Base-by-base conservation (phyloP, 2,797 vertebrate genomes). In the Syngnathus acus region DNA sequence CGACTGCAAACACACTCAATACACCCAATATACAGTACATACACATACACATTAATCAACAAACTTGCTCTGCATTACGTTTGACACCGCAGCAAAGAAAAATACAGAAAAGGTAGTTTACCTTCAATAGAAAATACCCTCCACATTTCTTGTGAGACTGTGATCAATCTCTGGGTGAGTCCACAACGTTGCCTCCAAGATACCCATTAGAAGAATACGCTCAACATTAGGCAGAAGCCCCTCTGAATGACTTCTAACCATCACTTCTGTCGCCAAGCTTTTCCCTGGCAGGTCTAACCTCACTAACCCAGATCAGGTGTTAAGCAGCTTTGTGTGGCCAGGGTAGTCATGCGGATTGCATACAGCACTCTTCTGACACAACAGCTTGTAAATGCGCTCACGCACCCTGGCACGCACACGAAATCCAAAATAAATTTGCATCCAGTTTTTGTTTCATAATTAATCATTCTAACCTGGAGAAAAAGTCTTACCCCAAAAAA, bases 321-420 rank as follows among this genome's bases (percentile, higher is more conserved):
- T 89, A 88, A 89, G 83, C 82, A 76, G 86, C 83, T 88, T 87
- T 86, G 72, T 53, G 62, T 53, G 59, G 61, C 65, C 0, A 1
- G 79, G 65, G 68, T 77, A 67, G 68, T 78, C 70, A 66, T 19
- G 32, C 64, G 68, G 74, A 69, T 68, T 74, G 75, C 71, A 66
- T 72, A 67, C 57, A 66, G 67, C 66, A 26, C 55, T 60, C 55
- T 67, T 73, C 68, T 70, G 63, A 80, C 72, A 79, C 67, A 17
- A 45, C 19, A 4, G 51, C n/a, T n/a, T 50, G 17, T 65, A 73
- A 75, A 68, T 64, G 55, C 39, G 38, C 7, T 19, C 37, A 7
- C 2, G 11, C 17, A 8, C 50, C 42, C 60, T 21, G 5, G 9
- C 64, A 54, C 6, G 23, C 38, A 43, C 21, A 55, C 64, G 40